These are phyloP conservation scores for Podocnemis expansa DNA, from an alignment of 2,113 vertebrate genomes.

Conservation along the genomic window DNA sequence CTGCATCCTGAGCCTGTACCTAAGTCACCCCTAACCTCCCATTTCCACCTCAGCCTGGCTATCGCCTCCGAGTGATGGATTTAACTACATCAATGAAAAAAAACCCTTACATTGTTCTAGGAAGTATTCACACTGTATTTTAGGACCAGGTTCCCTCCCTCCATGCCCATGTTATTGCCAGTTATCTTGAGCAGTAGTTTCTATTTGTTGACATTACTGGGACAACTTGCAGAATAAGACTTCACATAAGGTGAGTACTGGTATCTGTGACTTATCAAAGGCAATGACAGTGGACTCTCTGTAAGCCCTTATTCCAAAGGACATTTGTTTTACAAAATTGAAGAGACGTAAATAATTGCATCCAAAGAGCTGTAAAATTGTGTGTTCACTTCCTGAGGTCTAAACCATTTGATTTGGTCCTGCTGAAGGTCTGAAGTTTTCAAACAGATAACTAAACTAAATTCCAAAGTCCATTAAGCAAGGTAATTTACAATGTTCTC, in stretches of 20 bases:
- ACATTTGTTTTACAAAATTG: constrained; percentile 28
- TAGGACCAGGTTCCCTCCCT: background rate
- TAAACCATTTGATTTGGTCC: constrained; percentile 21
- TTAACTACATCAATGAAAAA: background rate
- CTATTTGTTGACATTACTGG: background rate
- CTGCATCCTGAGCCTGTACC: background rate
- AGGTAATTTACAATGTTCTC: constrained; percentile 68
- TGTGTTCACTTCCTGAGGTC: constrained; percentile 16
- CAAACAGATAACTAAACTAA: constrained; percentile 70
- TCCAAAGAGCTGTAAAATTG: background rate
- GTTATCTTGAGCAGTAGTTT: accelerated
- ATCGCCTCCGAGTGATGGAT: background rate
- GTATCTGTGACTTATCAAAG: background rate
- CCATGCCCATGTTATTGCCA: accelerated
- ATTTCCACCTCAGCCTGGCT: background rate
- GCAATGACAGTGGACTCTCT: background rate
- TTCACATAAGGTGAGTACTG: background rate
- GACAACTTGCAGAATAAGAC: background rate
- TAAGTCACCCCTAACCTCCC: background rate
- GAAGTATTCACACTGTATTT: background rate
- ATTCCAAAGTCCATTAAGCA: constrained; percentile 72
- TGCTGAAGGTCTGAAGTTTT: constrained; percentile 62
- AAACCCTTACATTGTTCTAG: background rate
- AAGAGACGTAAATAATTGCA: constrained; percentile 25
- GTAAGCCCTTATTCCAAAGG: background rate